A percentile compares a stretch with the other conserved stretches of the same genome.
These are phyloP conservation scores for Todus mexicanus DNA, from an alignment of 2,797 vertebrate genomes.

Conservation along the genomic window DNA sequence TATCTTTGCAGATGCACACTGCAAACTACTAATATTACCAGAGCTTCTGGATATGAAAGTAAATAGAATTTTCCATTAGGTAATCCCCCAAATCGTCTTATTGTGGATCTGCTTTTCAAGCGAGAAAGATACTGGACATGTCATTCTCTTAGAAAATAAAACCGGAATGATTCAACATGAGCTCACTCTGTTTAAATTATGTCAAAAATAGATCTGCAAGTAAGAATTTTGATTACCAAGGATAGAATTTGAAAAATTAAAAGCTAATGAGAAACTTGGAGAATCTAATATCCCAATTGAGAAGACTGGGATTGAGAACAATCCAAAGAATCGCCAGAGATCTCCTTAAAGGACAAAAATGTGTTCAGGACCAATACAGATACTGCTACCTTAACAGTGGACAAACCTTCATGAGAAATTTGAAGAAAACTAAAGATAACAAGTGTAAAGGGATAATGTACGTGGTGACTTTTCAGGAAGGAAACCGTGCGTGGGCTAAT, in stretches of 20 bases:
- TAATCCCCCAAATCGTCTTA: not conserved
- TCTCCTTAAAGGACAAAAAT: not conserved
- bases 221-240: constrained; percentile 15
- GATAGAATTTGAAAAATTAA: not conserved
- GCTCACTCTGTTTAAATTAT: constrained; percentile 13
- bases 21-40: not conserved
- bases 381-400: not conserved
- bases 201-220: constrained; percentile 13
- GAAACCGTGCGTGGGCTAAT: not conserved
- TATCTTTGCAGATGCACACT: not conserved
- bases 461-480: not conserved
- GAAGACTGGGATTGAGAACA: not conserved
- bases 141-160: constrained; percentile 31
- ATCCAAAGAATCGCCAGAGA: not conserved
- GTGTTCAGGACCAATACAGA: not conserved
- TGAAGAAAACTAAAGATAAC: not conserved
- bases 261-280: not conserved
- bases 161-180: not conserved
- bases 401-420: not conserved
- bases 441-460: not conserved
- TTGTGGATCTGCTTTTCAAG: constrained; percentile 9
- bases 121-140: not conserved
- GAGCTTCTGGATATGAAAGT: not conserved
- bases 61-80: constrained; percentile 15
- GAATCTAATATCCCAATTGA: not conserved